phyloP scores from a whole-genome alignment of 2,888 invertebrate genomes.

The Caenorhabditis macrosperma region DNA sequence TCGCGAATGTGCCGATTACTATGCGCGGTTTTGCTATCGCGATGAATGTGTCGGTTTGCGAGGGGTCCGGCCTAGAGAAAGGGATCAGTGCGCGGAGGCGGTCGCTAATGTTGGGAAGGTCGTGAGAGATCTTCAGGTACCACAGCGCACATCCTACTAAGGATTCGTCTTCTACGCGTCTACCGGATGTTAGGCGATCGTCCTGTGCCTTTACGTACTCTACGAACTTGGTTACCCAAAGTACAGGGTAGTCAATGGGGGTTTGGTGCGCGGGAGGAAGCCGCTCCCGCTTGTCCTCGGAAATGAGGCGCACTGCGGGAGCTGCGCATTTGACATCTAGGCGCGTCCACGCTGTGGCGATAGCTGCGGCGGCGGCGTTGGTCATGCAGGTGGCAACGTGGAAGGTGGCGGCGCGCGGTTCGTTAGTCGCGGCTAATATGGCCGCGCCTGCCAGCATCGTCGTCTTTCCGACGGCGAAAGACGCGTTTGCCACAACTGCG shows the following conservation, averaged over 20 bases:
- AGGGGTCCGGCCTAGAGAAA: background rate
- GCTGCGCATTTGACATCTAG: background rate
- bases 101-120: background rate
- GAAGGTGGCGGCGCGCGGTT: background rate
- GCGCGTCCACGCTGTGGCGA: background rate
- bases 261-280: background rate
- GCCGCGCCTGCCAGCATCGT: background rate
- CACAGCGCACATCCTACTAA: too few species aligned
- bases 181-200: too few species aligned
- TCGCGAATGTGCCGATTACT: background rate
- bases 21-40: background rate
- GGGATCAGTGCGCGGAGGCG: background rate
- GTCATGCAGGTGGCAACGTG: background rate
- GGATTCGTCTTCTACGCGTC: too few species aligned
- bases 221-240: background rate
- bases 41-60: background rate
- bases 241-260: background rate
- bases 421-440: background rate
- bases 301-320: background rate
- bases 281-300: background rate
- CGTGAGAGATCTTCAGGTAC: background rate
- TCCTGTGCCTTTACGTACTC: background rate
- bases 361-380: background rate
- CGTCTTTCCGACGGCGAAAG: background rate
- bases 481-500: background rate